These are phyloP conservation scores for Tetrapedia diversipes DNA, from an alignment of 2,888 invertebrate genomes.

Conservation along the genomic window DNA sequence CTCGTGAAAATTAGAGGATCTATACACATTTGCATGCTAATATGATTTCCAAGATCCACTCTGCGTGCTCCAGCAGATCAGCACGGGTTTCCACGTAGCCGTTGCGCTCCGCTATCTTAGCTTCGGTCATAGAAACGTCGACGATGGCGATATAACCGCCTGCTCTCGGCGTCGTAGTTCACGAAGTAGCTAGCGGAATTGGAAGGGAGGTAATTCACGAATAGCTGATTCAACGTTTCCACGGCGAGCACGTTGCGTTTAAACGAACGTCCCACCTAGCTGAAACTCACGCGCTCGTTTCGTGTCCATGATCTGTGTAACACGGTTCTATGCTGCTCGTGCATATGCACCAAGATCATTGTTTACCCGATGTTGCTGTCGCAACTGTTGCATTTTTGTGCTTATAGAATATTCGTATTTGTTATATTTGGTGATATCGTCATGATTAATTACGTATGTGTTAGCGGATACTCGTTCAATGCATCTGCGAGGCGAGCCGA, in stretches of 20 bases:
- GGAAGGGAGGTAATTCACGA: slow-evolving; percentile 66
- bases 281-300: slow-evolving; percentile 1
- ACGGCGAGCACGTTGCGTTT: slow-evolving; percentile 51
- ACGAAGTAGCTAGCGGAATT: slow-evolving; percentile 51
- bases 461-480: too few species aligned
- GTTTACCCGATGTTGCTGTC: too few species aligned
- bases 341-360: too few species aligned
- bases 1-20: slow-evolving; percentile 30
- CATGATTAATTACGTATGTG: too few species aligned
- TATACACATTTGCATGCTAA: slow-evolving; percentile 34
- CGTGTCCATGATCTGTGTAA: neutral
- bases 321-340: too few species aligned
- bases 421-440: too few species aligned
- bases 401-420: too few species aligned
- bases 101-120: slow-evolving; percentile 27
- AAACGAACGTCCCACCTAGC: slow-evolving; percentile 40
- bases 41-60: slow-evolving; percentile 42
- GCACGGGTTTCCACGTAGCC: slow-evolving; percentile 3
- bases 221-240: slow-evolving; percentile 74
- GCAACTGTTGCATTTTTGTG: too few species aligned
- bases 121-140: slow-evolving; percentile 45
- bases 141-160: slow-evolving; percentile 52
- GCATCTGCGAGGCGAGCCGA: too few species aligned
- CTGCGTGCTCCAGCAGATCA: slow-evolving; percentile 31
- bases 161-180: slow-evolving; percentile 43